phyloP scores from a whole-genome alignment of 2,888 invertebrate genomes.

The Cosmorhoe ocellata region DNA sequence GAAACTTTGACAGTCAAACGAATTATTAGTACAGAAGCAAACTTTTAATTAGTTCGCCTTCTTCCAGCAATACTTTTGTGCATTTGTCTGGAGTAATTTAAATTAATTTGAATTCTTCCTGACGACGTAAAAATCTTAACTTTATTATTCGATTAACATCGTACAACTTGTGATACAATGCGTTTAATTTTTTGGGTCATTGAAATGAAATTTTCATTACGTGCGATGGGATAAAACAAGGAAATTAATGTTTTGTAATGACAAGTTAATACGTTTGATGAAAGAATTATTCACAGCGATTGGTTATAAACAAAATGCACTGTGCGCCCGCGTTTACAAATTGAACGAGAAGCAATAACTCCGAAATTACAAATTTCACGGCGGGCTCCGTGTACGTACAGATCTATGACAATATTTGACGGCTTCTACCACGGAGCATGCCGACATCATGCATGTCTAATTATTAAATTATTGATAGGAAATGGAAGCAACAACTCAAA shows the following conservation, averaged over 20 bases:
- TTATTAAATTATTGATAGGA: conserved; percentile 46
- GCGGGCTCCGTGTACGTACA: conserved; percentile 39
- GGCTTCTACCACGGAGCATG: conserved; percentile 43
- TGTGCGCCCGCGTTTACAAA: conserved; percentile 34
- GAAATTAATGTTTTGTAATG: conserved; percentile 33
- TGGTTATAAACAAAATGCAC: conserved; percentile 40
- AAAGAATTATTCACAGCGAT: conserved; percentile 46
- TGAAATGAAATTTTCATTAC: conserved; percentile 38
- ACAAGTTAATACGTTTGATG: conserved; percentile 45
- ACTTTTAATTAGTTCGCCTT: conserved; percentile 81
- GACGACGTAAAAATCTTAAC: conserved; percentile 41
- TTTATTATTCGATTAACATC: conserved; percentile 39
- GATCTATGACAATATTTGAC: conserved; percentile 58
- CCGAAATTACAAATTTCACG: conserved; percentile 72
- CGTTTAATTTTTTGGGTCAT: conserved; percentile 29
- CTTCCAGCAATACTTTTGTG: conserved; percentile 76
- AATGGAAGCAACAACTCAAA: conserved; percentile 24
- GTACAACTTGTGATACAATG: conserved; percentile 25
- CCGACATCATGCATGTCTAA: conserved; percentile 53
- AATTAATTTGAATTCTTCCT: conserved; percentile 74
- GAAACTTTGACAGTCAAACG: conserved; percentile 82
- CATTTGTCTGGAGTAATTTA: conserved; percentile 73
- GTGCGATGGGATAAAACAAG: conserved; percentile 39
- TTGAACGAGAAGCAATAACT: conserved; percentile 52
- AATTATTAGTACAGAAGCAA: conserved; percentile 81